These are phyloP conservation scores for Umimayanthus chanpuru DNA, from an alignment of 92 coral and sea anemone genomes.

Conservation along the genomic window DNA sequence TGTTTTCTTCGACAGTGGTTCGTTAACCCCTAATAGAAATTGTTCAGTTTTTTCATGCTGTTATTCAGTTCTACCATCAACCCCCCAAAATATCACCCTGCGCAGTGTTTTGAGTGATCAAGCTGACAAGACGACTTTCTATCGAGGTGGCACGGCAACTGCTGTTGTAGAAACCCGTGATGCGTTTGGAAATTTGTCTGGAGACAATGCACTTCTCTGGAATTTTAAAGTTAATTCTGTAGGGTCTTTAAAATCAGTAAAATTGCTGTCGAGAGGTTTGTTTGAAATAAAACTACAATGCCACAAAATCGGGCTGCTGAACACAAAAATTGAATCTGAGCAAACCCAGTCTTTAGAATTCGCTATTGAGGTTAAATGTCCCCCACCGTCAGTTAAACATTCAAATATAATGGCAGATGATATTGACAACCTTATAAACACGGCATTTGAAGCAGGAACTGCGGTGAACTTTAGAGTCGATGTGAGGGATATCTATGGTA, in stretches of 20 bases:
- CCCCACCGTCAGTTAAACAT: not conserved
- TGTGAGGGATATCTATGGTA: constrained; percentile 4
- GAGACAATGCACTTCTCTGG: not conserved
- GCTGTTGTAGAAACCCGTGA: not conserved
- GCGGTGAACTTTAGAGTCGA: not conserved
- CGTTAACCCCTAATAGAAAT: not conserved
- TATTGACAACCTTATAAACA: not conserved
- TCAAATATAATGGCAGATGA: constrained; percentile 20
- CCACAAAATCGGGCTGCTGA: constrained; percentile 6
- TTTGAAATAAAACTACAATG: constrained; percentile 3
- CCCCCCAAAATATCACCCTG: not conserved
- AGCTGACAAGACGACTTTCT: not conserved
- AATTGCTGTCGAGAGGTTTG: constrained; percentile 10
- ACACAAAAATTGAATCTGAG: constrained; percentile 5
- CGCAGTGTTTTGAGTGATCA: not conserved
- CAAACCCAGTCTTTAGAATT: not conserved
- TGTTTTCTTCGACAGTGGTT: not conserved
- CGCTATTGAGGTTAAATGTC: not conserved
- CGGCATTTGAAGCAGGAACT: constrained; percentile 14
- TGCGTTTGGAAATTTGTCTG: constrained; percentile 30
- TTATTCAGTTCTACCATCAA: constrained; percentile 21
- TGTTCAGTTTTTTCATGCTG: not conserved
- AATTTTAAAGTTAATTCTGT: constrained; percentile 1
- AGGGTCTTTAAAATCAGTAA: not conserved
- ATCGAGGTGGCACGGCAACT: constrained; percentile 26